phyloP scores from a whole-genome alignment of 1,140 invertebrate genomes.

The Ceratina japonica region DNA sequence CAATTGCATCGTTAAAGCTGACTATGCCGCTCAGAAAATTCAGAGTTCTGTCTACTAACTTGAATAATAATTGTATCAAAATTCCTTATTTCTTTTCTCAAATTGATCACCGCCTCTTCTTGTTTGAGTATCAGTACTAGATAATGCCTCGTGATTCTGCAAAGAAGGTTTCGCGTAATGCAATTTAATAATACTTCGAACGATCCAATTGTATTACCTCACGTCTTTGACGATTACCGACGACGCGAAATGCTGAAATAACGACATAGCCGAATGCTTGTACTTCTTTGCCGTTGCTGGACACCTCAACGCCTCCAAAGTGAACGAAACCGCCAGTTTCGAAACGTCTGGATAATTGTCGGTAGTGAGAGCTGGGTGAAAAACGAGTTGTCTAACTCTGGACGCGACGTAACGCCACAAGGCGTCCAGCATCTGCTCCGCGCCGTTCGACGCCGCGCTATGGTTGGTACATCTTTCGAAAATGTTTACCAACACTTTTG shows the following conservation, averaged over 20 bases:
- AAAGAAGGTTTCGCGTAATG: constrained; percentile 41
- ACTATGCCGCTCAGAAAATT: background rate
- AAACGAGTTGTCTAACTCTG: constrained; percentile 72
- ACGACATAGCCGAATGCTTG: constrained; percentile 69
- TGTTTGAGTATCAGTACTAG: constrained; percentile 67
- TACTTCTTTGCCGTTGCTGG: constrained; percentile 67
- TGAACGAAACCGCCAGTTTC: constrained; percentile 74
- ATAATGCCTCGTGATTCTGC: constrained; percentile 72
- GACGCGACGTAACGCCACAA: constrained; percentile 72
- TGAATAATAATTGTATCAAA: constrained; percentile 72
- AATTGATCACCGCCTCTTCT: constrained; percentile 42
- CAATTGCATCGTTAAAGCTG: constrained; percentile 35
- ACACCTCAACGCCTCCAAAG: constrained; percentile 70
- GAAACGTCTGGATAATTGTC: constrained; percentile 69
- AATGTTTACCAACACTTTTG: constrained; percentile 63
- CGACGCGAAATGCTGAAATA: constrained; percentile 74
- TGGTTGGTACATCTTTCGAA: constrained; percentile 67
- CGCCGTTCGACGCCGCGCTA: constrained; percentile 31
- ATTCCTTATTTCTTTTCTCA: constrained; percentile 66
- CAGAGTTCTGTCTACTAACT: constrained; percentile 55
- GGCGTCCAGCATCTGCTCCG: constrained; percentile 67
- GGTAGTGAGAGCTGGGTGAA: constrained; percentile 60
- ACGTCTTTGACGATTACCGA: constrained; percentile 74
- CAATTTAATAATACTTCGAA: constrained; percentile 28
- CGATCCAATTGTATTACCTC: constrained; percentile 60